Percentiles rank a stretch among this genome's conserved stretches.
phyloP scores from a whole-genome alignment of 2,113 vertebrate species.

The Scomber colias region DNA sequence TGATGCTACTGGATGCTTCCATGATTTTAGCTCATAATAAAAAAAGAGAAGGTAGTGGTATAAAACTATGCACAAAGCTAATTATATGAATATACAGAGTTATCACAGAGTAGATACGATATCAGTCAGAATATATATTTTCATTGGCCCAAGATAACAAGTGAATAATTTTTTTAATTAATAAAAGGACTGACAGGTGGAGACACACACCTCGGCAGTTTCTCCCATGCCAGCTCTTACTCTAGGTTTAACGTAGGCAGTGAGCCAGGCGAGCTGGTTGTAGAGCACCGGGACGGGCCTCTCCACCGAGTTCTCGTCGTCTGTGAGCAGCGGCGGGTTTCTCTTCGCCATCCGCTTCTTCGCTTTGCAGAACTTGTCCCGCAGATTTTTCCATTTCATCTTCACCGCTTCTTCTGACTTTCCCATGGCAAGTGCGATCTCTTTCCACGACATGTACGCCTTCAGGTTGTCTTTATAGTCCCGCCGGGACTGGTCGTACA shows the following conservation, averaged over 20 bases:
- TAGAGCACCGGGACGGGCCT: constrained; percentile 56
- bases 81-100: no score
- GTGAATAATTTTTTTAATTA: background rate
- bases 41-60: background rate
- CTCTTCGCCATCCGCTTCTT: constrained; percentile 67
- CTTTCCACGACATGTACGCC: constrained; percentile 55
- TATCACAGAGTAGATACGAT: background rate
- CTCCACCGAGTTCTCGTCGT: constrained; percentile 46
- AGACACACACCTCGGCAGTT: constrained; percentile 41
- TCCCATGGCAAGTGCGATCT: constrained; percentile 59
- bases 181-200: background rate
- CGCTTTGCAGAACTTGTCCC: constrained; percentile 76
- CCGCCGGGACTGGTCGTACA: constrained; percentile 60
- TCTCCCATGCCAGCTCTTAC: constrained; percentile 10
- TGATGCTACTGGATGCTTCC: background rate
- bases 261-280: constrained; percentile 67
- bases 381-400: constrained; percentile 70
- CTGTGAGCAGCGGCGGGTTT: constrained; percentile 20
- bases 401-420: constrained; percentile 65
- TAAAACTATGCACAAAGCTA: no score
- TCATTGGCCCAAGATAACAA: background rate
- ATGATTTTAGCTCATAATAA: background rate
- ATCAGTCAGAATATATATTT: background rate
- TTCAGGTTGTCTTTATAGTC: constrained; percentile 68
- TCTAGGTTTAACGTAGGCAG: constrained; percentile 53